A percentile compares a stretch with the other conserved stretches of the same genome.
phyloP scores from a whole-genome alignment of 2,888 invertebrate species.

The Melipona bicolor region DNA sequence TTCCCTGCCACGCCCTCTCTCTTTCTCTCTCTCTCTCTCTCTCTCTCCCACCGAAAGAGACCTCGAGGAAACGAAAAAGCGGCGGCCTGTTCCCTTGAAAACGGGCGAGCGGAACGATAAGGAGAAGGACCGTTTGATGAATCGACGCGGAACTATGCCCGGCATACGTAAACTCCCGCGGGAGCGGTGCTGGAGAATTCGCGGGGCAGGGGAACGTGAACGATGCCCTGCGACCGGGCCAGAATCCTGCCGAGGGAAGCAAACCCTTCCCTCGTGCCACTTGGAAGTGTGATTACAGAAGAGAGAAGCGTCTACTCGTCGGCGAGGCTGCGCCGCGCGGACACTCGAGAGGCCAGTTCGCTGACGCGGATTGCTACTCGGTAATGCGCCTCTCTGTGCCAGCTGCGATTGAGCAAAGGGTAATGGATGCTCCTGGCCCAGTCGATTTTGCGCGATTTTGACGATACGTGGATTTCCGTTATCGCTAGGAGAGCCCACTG shows the following conservation, averaged over 20 bases:
- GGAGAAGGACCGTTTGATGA: constrained; percentile 72
- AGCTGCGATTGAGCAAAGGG: neutral
- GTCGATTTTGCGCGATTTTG: too few relatives aligned
- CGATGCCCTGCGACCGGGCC: constrained; percentile 49
- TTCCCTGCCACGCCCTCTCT: neutral
- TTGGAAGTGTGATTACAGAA: constrained; percentile 56
- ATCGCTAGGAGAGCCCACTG: too few relatives aligned
- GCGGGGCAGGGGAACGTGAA: constrained; percentile 50
- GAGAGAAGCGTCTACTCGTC: constrained; percentile 27
- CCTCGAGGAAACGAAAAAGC: neutral
- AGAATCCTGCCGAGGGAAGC: constrained; percentile 53
- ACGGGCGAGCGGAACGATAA: constrained; percentile 54
- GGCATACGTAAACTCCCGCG: constrained; percentile 72
- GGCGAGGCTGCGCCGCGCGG: neutral
- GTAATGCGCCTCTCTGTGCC: neutral
- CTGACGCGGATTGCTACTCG: neutral
- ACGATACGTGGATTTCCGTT: too few relatives aligned
- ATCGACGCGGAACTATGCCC: constrained; percentile 73
- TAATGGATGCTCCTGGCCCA: neutral
- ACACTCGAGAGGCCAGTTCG: constrained; percentile 10
- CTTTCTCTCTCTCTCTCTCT: constrained; percentile 2
- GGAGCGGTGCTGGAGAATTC: neutral
- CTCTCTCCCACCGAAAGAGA: neutral
- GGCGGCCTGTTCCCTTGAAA: constrained; percentile 56
- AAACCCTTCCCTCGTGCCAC: constrained; percentile 42